These are phyloP conservation scores for Hypocryptadius cinnamomeus DNA, from an alignment of 2,113 vertebrate species.

Conservation along the genomic window DNA sequence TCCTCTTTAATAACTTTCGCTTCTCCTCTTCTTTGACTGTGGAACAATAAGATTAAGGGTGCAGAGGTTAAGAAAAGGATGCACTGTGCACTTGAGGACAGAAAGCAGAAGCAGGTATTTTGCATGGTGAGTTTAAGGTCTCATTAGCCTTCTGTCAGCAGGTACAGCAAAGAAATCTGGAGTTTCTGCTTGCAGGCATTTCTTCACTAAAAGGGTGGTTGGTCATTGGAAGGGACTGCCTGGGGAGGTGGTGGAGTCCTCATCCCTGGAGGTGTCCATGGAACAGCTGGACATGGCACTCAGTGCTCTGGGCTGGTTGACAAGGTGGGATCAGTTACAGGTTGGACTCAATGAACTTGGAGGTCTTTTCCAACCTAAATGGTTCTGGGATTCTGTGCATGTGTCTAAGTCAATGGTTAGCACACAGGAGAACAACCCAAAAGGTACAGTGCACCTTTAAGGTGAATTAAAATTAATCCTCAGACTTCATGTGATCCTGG, in stretches of 20 bases:
- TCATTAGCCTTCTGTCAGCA: background rate
- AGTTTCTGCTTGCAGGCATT: background rate
- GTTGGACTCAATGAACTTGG: background rate
- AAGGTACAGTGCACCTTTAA: background rate
- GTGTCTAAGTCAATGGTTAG: rapidly evolving
- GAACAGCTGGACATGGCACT: background rate
- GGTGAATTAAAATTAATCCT: background rate
- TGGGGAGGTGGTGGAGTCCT: background rate
- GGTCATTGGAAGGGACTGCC: background rate
- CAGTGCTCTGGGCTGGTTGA: background rate
- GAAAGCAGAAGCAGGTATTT: background rate
- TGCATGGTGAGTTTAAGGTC: background rate
- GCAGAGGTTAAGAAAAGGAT: background rate
- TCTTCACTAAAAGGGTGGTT: background rate
- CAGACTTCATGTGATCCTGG: background rate
- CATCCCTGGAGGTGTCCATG: background rate
- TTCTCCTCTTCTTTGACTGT: slow-evolving; percentile 94
- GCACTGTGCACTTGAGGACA: background rate
- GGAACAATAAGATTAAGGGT: slow-evolving; percentile 1
- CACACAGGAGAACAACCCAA: background rate
- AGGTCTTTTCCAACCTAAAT: background rate
- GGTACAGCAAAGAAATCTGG: background rate
- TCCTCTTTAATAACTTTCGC: slow-evolving; percentile 82
- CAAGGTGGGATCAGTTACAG: background rate
- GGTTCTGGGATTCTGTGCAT: background rate